Conservation (phyloP, 2,888 invertebrate genomes). For the Siphlonurus alternatus region DNA sequence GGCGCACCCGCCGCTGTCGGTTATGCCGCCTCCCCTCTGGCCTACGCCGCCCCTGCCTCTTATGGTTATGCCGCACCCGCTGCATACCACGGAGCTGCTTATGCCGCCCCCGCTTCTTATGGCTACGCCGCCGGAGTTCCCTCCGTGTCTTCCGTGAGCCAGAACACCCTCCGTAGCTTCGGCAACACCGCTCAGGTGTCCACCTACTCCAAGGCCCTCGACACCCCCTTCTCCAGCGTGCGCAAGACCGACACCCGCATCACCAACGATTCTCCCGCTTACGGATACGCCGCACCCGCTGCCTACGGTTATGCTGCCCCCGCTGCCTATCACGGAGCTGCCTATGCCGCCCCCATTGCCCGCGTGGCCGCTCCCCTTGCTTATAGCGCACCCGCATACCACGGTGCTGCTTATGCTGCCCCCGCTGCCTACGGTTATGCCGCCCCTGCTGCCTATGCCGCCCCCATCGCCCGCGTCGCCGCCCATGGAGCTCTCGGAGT, state of each 20-base stretch:
- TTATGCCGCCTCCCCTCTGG: too few species aligned
- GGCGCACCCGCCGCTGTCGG: too few species aligned
- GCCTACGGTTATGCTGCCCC: constrained; percentile 8
- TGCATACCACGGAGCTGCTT: constrained; percentile 1
- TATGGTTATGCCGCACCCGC: too few species aligned
- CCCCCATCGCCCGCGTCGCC: constrained; percentile 12
- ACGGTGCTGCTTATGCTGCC: constrained; percentile 13
- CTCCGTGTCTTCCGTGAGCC: constrained; percentile 18
- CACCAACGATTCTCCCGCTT: constrained; percentile 16
- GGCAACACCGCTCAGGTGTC: constrained; percentile 24
- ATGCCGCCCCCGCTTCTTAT: constrained; percentile 1
- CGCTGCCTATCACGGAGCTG: constrained; percentile 9
- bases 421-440: constrained; percentile 12
- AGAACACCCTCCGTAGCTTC: constrained; percentile 26
- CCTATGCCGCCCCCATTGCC: constrained; percentile 13
- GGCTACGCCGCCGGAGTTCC: constrained; percentile 11
- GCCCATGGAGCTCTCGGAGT: constrained; percentile 10
- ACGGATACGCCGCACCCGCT: too few species aligned
- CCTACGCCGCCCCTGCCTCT: too few species aligned
- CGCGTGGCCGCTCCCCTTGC: constrained; percentile 15
- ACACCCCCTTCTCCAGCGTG: constrained; percentile 17
- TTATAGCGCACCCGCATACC: constrained; percentile 15
- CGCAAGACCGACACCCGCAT: constrained; percentile 16
- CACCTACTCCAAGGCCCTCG: constrained; percentile 30
- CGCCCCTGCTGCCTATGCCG: constrained; percentile 13